Base-by-base conservation (phyloP, 2,113 vertebrate genomes). In the Oriolus oriolus region DNA sequence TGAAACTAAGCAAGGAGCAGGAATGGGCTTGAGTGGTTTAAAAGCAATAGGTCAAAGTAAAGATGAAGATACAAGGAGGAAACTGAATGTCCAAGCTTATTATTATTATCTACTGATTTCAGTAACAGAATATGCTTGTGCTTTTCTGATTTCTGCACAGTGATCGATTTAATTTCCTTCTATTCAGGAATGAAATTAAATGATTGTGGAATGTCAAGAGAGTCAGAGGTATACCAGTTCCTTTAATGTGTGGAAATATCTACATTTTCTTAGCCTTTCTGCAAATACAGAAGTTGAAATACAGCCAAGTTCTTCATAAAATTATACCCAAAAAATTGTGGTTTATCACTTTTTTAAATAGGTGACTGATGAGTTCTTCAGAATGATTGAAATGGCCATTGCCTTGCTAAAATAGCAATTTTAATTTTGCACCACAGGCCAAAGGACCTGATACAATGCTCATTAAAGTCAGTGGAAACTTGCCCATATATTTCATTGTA, bases 71-170 rank as follows among this genome's bases (percentile, higher is more conserved):
- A 73, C 26, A 10, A 74, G 37, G 28, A 79, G 17, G 41, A 90
- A 94, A 49, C 50, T 76, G 69, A 85, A 75, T 89, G 60, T 2
- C 39, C 59, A 54, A 64, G 14, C 49, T 94, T 73, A 30, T 83
- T 85, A 30, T 83, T 85, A 66, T 84, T 94, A 63, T 57, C 28
- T 79, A 35, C 59, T 91, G 7, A 59, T 89, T 95, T 78, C 63
- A 84, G 56, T 63, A 81, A 75, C 56, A 90, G 31, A 87, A 81
- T 49, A 30, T 56, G 31, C 19, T 73, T 64, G 41, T 60, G n/a
- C 5, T 41, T 92, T 91, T 93, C 42, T 95, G 49, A 90, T 89
- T 88, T 96, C 89, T 88, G 75, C 35, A 27, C 53, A 59, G 89
- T 52, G 70, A 44, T 63, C 63, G 61, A 71, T 87, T 92, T 93